phyloP scores from a whole-genome alignment of 2,888 invertebrate species.

The Nymphalis urticae region DNA sequence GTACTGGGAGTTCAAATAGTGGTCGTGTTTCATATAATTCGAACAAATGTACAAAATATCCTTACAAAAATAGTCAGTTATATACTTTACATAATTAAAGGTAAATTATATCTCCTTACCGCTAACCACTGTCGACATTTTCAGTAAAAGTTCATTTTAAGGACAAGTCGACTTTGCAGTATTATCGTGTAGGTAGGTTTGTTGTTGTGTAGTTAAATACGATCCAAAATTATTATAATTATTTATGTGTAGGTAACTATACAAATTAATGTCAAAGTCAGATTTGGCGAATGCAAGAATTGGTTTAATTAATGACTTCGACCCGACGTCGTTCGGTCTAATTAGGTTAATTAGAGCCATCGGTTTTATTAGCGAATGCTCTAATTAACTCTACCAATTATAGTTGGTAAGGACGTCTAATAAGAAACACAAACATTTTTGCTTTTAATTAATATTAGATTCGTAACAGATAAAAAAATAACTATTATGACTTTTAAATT shows the following conservation, averaged over 20 bases:
- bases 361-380: constrained; percentile 68
- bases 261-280: constrained; percentile 43
- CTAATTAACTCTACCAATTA: constrained; percentile 60
- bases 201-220: too few species aligned
- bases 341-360: constrained; percentile 75
- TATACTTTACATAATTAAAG: too few species aligned
- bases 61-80: too few species aligned
- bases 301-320: constrained; percentile 52
- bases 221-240: too few species aligned
- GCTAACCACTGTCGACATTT: too few species aligned
- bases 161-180: too few species aligned
- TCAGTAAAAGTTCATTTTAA: too few species aligned
- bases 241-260: constrained; percentile 15
- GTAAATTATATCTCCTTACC: too few species aligned
- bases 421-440: constrained; percentile 28
- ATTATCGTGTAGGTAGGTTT: too few species aligned
- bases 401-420: constrained; percentile 37
- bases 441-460: constrained; percentile 25
- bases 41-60: too few species aligned
- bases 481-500: not conserved
- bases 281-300: constrained; percentile 50
- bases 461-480: not conserved
- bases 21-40: too few species aligned
- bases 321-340: constrained; percentile 62
- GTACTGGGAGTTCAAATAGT: too few species aligned